Base-by-base conservation (phyloP, 2,888 invertebrate species). In the Gnatocerus cornutus region DNA sequence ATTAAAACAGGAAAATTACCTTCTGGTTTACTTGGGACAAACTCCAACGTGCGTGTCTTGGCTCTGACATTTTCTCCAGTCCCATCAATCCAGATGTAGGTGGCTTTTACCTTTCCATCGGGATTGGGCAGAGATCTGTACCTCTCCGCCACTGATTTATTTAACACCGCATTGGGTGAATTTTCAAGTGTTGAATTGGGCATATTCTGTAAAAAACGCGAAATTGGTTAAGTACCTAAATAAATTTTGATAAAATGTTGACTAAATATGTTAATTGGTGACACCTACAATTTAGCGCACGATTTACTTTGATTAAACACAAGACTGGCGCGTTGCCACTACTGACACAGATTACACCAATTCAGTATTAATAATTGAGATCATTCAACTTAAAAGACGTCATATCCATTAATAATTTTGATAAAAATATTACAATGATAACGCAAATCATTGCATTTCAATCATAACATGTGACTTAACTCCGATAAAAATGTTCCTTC, bases 61-160 rank as follows among this genome's bases (percentile, higher is more conserved):
- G 93, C 93, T 70, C 97, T 89, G 61, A 97, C 81, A 80, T 92
- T 90, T 84, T 97, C 96, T 14, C 95, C 97, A 13, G 93, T 92
- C 27, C 97, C 97, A 82, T 98, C 97, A 78, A 98, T 95, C 97
- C 97, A 98, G 63, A 97, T 89, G 85, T 98, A 98, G 58, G 94
- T 95, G 43, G 94, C 96, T 82, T 95, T 92, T 62, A 93, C 89
- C 82, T 90, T 89, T 78, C 93, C 90, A 27, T 90, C 91, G 6
- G 94, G 93, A 12, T 13, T 12, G 0, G 94, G 94, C 74, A 97
- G 87, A 75, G 90, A 89, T 82, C 93, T 87, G 85, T 94, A 97
- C 67, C 91, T 89, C 72, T 88, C 87, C 72, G 93, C 84, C 56
- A 95, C 87, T 48, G 89, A 88, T 86, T 95, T 95, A 78, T 94